Base-by-base conservation (phyloP, 2,888 invertebrate genomes). In the Ethmia dodecea region DNA sequence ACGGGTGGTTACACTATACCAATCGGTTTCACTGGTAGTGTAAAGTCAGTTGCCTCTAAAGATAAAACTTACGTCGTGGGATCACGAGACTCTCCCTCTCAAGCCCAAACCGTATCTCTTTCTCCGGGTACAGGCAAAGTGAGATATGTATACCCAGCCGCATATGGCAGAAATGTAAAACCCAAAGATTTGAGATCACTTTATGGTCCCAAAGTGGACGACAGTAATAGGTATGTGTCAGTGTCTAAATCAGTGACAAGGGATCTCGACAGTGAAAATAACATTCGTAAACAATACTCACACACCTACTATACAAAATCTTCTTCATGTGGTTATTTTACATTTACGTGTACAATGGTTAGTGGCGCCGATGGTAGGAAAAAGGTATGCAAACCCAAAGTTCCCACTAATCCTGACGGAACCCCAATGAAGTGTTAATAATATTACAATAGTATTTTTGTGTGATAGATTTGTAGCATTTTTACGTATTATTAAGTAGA, bases 271-370 rank as follows among this genome's bases (percentile, higher is more conserved):
- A 83, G 84, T 35, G 87, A 86, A 27, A 88, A 88, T 58, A 89
- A 88, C 52, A 88, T 90, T 38, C 90, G 92, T 40, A 92, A 93
- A 61, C 92, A 92, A 71, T 92, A 90, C 59, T 90, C 92, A 1
- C 92, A 92, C 46, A 92, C 93, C 0, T 95, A 94, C 72, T 95
- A 93, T 55, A 94, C 94, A 0, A 95, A 95, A 70, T 93, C 94
- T 5, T 94, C 94, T 1, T 94, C 93, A 1, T 95, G 95, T 64
- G 95, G 95, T 5, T 94, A 94, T 61, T 94, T 95, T 50, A 94
- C 94, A 1, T 95, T 95, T 67, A 92, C 93, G 0, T 95, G 95
- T 61, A 93, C 94, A 31, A 91, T 93, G 60, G 93, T 93, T 1
- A 91, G 92, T 52, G 92, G 93, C 8, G 89, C 91, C 0, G 92